Percentiles rank a stretch among this genome's conserved stretches.
These are phyloP conservation scores for Benitochromis conjunctus DNA, from an alignment of 2,113 vertebrate genomes.

Conservation along the genomic window DNA sequence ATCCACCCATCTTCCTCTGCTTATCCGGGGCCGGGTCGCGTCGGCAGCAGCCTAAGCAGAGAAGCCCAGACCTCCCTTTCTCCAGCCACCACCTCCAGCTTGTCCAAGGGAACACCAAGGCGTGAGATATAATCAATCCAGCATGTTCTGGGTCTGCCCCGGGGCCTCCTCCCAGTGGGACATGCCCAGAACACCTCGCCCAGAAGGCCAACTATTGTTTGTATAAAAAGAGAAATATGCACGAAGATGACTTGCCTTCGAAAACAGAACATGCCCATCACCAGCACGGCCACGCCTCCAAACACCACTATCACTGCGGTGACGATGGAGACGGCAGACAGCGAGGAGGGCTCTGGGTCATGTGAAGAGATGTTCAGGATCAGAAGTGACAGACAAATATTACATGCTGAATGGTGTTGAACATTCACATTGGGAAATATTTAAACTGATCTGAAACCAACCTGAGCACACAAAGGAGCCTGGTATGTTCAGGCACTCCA, in stretches of 20 bases:
- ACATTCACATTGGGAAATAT: background rate
- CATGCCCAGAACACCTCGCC: no score
- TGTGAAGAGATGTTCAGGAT: background rate
- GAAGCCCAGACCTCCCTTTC: no score
- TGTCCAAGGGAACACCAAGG: no score
- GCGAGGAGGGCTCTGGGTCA: slow-evolving; percentile 52
- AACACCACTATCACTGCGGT: slow-evolving; percentile 59
- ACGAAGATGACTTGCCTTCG: slow-evolving; percentile 42
- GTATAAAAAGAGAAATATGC: background rate
- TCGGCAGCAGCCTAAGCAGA: no score
- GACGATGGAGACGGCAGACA: slow-evolving; percentile 44
- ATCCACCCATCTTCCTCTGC: no score
- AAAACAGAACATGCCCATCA: slow-evolving; percentile 57
- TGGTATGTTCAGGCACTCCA: slow-evolving; percentile 66
- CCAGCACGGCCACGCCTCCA: slow-evolving; percentile 42
- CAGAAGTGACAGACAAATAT: background rate
- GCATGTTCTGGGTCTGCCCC: no score
- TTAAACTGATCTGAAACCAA: slow-evolving; percentile 10
- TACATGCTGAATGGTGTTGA: background rate
- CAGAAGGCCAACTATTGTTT: no score
- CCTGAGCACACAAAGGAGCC: slow-evolving; percentile 73
- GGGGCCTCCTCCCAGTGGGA: no score
- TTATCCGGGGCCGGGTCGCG: no score
- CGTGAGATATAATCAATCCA: no score
- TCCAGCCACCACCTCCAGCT: no score